phyloP scores from a whole-genome alignment of 2,113 vertebrate genomes.

The Clupea harengus region DNA sequence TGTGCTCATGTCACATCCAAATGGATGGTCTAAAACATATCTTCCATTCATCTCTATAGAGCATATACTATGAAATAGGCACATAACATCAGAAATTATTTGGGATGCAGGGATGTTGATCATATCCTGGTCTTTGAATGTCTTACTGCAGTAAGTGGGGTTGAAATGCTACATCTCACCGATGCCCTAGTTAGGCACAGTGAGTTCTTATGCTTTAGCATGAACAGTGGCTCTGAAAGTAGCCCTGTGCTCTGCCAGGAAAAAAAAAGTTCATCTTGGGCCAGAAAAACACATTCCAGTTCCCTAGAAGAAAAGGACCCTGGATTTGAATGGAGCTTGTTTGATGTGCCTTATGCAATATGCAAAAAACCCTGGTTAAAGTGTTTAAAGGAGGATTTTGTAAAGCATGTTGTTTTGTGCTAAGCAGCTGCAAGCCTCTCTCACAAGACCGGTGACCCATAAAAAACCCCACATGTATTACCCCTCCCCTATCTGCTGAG shows the following conservation, averaged over 20 bases:
- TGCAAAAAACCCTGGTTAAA: neutral
- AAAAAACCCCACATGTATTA: neutral
- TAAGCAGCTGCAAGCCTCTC: conserved; percentile 7
- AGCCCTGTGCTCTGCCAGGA: neutral
- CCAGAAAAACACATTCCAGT: neutral
- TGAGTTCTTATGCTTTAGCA: neutral
- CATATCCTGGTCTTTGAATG: neutral
- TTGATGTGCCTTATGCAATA: neutral
- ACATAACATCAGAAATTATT: too few relatives aligned
- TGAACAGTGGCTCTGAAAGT: neutral
- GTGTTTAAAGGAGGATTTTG: neutral
- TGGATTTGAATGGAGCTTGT: neutral
- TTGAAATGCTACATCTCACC: neutral
- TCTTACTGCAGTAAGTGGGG: neutral
- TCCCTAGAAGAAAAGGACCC: neutral
- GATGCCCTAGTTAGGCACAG: neutral
- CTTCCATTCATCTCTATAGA: too few relatives aligned
- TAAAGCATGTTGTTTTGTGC: neutral
- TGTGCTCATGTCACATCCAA: too few relatives aligned
- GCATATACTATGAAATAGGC: too few relatives aligned
- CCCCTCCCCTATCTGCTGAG: neutral
- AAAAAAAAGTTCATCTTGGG: neutral
- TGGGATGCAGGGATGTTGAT: neutral
- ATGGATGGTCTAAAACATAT: too few relatives aligned
- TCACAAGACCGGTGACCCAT: neutral